Evolutionary conservation across 2,113 vertebrate species (phyloP), one percentile per base, ranked within the genome.

Genomic region (Brachionichthys hirsutus): DNA sequence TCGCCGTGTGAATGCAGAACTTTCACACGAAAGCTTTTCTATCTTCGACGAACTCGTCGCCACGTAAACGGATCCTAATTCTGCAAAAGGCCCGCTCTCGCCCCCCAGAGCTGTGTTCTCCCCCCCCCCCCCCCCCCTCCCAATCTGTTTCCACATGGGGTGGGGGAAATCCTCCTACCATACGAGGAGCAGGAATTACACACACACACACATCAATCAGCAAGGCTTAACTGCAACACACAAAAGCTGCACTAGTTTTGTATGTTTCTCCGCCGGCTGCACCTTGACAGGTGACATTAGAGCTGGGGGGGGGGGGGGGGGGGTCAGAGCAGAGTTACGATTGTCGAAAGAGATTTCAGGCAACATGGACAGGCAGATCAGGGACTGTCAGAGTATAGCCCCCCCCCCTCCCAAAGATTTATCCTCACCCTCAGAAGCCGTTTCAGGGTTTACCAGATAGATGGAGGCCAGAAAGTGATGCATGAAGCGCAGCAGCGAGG

Each of bases 121-220:
- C 54, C 65, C 57, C 78, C 30, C 50, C 71, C 61, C 45, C 82
- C 54, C 48, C 54, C 65, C 60, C 78, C 30, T 47, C 73, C 61
- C 45, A 80, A 52, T 51, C 65, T 63, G 57, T 73, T 62, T 77
- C 76, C 67, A 81, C 88, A 86, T 59, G 79, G 73, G 83, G 87
- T 74, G 83, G 87, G 87, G 86, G 88, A 85, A 88, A 87, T 89
- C 89, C 85, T 89, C 89, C 90, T 89, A 89, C 80, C 81, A 81
- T 85, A 89, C 85, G 85, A 90, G 86, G 89, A 86, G 85, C 81
- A 80, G 82, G 83, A 85, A 89, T 91, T 88, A 89, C 88, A 87
- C 77, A 61, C 80, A 89, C 83, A 85, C 61, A 82, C 81, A 81
- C 56, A 58, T 58, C 58, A 59, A 54, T 62, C 67, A 52, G 73